phyloP scores from a whole-genome alignment of 2,113 vertebrate genomes.

The Dipodomys ordii region DNA sequence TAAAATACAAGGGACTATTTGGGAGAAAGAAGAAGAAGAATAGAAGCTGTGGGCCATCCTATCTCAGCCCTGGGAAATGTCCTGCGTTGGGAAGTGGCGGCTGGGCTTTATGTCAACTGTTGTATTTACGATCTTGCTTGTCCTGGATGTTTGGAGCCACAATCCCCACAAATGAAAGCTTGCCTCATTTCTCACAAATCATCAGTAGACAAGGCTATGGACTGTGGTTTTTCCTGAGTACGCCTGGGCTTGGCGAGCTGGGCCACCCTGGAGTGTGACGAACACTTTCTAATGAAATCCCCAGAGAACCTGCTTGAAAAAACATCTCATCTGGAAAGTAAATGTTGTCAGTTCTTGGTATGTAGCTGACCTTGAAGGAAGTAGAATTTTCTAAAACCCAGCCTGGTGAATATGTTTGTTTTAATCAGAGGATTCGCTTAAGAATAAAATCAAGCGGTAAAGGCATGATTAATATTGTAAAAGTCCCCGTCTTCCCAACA shows the following conservation, averaged over 20 bases:
- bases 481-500: conserved; percentile 14
- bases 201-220: neutral
- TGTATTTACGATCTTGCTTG: neutral
- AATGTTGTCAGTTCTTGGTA: neutral
- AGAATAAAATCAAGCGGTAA: conserved; percentile 52
- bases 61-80: neutral
- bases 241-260: neutral
- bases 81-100: neutral
- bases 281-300: neutral
- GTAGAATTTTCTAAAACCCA: neutral
- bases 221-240: neutral
- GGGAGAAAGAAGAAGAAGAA: too few species aligned
- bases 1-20: too few species aligned
- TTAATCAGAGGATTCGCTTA: neutral
- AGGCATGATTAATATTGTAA: conserved; percentile 31
- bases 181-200: neutral
- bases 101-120: neutral
- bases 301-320: neutral
- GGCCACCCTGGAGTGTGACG: neutral
- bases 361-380: neutral
- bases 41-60: too few species aligned
- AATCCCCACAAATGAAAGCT: neutral
- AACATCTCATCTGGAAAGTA: neutral
- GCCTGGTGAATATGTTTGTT: neutral
- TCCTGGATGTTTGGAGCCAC: neutral